Conservation (phyloP, 2,888 invertebrate genomes). For the Cheilosia vernalis region DNA sequence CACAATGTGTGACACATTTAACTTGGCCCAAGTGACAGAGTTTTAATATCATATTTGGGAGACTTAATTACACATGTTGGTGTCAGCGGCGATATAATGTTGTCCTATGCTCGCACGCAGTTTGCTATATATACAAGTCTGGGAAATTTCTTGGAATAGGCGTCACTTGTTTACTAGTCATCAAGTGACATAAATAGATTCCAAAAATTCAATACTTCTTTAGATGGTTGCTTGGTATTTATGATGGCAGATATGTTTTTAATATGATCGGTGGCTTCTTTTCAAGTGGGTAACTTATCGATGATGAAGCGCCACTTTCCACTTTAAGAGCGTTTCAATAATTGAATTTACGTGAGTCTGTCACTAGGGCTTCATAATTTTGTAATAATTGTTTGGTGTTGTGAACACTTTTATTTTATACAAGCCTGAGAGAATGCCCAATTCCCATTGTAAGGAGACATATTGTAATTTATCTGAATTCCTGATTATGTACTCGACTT, state of each 20-base stretch:
- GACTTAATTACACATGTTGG: constrained; percentile 22
- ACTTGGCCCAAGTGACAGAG: constrained; percentile 33
- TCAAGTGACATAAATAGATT: constrained; percentile 30
- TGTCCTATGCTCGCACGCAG: constrained; percentile 1
- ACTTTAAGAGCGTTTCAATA: no score
- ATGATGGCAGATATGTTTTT: constrained; percentile 26
- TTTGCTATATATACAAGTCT: constrained; percentile 13
- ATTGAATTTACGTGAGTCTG: neutral
- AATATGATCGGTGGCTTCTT: constrained; percentile 21
- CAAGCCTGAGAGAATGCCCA: no score
- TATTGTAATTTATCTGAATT: no score
- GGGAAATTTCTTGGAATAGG: constrained; percentile 21
- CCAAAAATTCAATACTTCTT: constrained; percentile 5
- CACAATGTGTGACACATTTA: constrained; percentile 56
- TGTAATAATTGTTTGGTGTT: no score
- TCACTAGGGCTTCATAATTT: no score
- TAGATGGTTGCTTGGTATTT: constrained; percentile 17
- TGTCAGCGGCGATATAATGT: constrained; percentile 4
- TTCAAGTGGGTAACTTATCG: neutral
- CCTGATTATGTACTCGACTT: no score
- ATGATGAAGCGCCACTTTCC: constrained; percentile 5
- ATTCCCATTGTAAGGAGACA: no score
- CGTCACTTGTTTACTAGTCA: constrained; percentile 44
- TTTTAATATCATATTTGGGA: constrained; percentile 41
- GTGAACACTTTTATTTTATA: no score